Evolutionary conservation across 2,113 vertebrate species (phyloP).

Genomic region (Stigmatopora nigra): DNA sequence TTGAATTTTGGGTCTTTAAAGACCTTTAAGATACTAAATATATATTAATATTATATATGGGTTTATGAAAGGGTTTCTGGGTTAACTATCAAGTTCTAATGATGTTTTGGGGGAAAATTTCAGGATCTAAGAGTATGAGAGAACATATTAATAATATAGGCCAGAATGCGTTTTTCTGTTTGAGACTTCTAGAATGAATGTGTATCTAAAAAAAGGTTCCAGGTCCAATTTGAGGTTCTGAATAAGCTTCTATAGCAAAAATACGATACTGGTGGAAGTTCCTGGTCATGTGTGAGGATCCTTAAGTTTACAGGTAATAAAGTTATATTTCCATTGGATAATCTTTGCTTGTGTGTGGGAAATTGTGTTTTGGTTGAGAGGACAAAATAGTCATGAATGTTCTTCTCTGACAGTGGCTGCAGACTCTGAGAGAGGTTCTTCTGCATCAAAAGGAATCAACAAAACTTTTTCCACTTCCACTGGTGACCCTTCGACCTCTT

Average conservation of each 20-base stretch:
- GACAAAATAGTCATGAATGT: slow-evolving; percentile 46
- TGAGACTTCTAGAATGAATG: no score
- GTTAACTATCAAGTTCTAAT: no score
- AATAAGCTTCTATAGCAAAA: not conserved
- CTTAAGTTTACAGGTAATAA: not conserved
- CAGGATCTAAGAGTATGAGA: no score
- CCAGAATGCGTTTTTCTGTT: no score
- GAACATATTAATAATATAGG: no score
- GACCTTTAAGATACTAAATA: no score
- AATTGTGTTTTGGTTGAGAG: slow-evolving; percentile 19
- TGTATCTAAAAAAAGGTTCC: not conserved
- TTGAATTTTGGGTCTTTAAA: no score
- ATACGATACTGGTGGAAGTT: not conserved
- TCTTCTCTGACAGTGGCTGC: slow-evolving; percentile 59
- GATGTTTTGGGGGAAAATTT: no score
- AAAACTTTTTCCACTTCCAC: slow-evolving; percentile 8
- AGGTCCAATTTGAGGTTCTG: not conserved
- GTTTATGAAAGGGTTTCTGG: no score
- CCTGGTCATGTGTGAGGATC: not conserved
- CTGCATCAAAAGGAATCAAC: slow-evolving; percentile 48
- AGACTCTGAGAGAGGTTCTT: slow-evolving; percentile 43
- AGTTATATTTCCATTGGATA: not conserved
- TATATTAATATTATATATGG: no score
- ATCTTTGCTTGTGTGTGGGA: not conserved
- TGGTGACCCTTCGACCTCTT: not conserved